These are phyloP conservation scores for Eurypyga helias DNA, from an alignment of 2,113 vertebrate genomes.

Conservation along the genomic window DNA sequence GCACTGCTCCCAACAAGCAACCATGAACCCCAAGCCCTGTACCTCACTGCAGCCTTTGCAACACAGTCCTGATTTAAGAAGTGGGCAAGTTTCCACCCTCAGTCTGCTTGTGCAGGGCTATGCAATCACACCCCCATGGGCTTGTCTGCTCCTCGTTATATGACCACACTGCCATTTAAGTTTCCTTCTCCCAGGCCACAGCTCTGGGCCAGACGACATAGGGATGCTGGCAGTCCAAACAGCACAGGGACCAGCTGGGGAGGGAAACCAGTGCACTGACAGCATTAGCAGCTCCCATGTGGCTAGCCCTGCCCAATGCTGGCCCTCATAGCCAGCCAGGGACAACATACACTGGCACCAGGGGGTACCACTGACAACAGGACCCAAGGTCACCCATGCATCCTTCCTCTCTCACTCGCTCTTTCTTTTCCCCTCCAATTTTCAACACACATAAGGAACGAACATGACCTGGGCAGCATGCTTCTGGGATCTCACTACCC, in stretches of 20 bases:
- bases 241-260: not conserved
- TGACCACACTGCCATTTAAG: not conserved
- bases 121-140: not conserved
- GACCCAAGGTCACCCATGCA: rapidly evolving
- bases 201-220: not conserved
- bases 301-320: not conserved
- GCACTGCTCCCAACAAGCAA: not conserved
- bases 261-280: rapidly evolving
- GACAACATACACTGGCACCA: not conserved
- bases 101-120: not conserved
- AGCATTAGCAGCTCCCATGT: not conserved
- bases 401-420: rapidly evolving
- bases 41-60: not conserved
- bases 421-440: not conserved
- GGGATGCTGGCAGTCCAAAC: not conserved
- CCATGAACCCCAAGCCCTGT: rapidly evolving
- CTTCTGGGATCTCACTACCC: not conserved
- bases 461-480: not conserved
- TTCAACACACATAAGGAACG: not conserved
- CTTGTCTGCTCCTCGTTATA: not conserved
- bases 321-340: not conserved
- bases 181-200: not conserved
- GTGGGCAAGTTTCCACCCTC: not conserved
- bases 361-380: not conserved
- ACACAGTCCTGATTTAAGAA: not conserved